Evolutionary conservation across 2,888 invertebrate species (phyloP).

Genomic region (Harmothoe impar): DNA sequence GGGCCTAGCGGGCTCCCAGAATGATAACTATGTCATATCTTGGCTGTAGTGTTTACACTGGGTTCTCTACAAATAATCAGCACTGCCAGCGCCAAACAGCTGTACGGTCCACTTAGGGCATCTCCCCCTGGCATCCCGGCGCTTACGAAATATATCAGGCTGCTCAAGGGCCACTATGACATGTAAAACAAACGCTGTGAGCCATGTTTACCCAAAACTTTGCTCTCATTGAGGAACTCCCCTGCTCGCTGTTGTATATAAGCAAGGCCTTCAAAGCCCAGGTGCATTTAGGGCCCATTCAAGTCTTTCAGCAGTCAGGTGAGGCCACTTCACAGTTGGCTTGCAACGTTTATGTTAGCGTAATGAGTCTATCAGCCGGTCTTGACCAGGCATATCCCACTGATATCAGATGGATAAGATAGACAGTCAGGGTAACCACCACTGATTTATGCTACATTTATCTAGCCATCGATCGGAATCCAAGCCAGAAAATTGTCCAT

Average conservation of each 20-base stretch:
- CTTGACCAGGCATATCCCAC: slow-evolving; percentile 28
- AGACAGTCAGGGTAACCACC: not conserved
- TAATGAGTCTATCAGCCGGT: not conserved
- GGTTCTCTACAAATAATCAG: slow-evolving; percentile 56
- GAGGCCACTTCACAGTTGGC: slow-evolving; percentile 34
- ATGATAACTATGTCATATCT: slow-evolving; percentile 62
- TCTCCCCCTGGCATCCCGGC: slow-evolving; percentile 6
- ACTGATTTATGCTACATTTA: slow-evolving; percentile 45
- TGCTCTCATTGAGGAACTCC: not conserved
- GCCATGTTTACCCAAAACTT: slow-evolving; percentile 36
- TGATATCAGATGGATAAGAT: slow-evolving; percentile 56
- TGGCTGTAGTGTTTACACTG: slow-evolving; percentile 30
- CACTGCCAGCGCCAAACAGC: slow-evolving; percentile 21
- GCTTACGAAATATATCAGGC: slow-evolving; percentile 45
- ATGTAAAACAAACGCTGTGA: slow-evolving; percentile 44
- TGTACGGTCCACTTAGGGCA: not conserved
- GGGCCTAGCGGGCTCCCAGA: not conserved
- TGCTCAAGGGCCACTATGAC: slow-evolving; percentile 34
- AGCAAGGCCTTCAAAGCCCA: not conserved
- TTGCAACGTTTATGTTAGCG: slow-evolving; percentile 20
- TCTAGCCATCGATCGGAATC: slow-evolving; percentile 24
- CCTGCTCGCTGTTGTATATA: not conserved
- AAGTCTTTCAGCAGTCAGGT: not conserved
- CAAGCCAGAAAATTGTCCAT: slow-evolving; percentile 55
- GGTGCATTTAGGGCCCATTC: not conserved